Evolutionary conservation across 2,888 invertebrate species (phyloP).

Genomic region (Hydrotaea diabolus): DNA sequence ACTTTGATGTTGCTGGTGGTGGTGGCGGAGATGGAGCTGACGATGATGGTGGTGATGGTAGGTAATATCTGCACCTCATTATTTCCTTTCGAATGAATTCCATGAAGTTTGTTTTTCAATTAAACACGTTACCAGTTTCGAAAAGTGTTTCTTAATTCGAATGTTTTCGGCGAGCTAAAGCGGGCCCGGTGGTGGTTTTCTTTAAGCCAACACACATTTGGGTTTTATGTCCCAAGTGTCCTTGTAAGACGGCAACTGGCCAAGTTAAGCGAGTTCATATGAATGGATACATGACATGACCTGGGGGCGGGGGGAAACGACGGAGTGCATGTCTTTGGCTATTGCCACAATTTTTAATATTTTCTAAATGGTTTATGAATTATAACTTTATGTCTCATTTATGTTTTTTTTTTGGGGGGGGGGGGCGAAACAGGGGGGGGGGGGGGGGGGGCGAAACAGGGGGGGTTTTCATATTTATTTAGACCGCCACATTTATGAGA

Average conservation of each 20-base stretch:
- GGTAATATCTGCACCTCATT: conserved; percentile 66
- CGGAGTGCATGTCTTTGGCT: neutral
- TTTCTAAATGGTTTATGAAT: conserved; percentile 29
- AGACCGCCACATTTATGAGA: conserved; percentile 1
- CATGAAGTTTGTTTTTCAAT: conserved; percentile 44
- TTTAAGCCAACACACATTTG: neutral
- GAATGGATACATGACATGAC: neutral
- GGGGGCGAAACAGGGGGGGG: neutral
- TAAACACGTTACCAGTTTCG: conserved; percentile 52
- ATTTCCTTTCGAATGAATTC: conserved; percentile 67
- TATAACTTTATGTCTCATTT: conserved; percentile 8
- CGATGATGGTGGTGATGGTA: too few species aligned
- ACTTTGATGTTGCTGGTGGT: neutral
- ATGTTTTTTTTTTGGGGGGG: neutral
- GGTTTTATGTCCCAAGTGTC: conserved; percentile 19
- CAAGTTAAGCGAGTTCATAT: neutral
- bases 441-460: neutral
- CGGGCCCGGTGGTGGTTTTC: too few species aligned
- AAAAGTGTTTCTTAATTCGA: conserved; percentile 47
- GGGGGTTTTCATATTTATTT: neutral
- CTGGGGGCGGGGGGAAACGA: neutral
- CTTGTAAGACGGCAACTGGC: conserved; percentile 4
- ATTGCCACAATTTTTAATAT: neutral
- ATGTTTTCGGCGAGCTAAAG: neutral
- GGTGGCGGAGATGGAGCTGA: too few species aligned